These are phyloP conservation scores for Notodonta ziczac DNA, from an alignment of 2,888 invertebrate genomes.

Conservation along the genomic window DNA sequence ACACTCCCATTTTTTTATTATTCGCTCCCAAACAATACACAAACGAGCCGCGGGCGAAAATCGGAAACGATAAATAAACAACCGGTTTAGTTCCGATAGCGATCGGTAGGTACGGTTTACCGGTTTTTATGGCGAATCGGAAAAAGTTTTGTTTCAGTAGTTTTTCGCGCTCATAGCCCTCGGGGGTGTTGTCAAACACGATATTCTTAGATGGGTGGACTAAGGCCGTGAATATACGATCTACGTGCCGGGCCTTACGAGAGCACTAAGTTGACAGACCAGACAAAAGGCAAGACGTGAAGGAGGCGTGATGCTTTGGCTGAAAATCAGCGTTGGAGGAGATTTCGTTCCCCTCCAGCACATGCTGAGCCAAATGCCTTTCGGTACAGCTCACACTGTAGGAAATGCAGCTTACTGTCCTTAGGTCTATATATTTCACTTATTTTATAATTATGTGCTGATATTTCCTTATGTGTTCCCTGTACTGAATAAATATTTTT, in stretches of 20 bases:
- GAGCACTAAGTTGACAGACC: no score
- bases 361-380: no score
- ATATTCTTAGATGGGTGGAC: constrained; percentile 17
- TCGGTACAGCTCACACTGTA: no score
- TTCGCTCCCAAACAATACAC: constrained; percentile 19
- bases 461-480: no score
- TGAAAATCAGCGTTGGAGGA: no score
- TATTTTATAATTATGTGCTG: no score
- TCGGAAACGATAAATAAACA: constrained; percentile 39
- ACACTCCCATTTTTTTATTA: constrained; percentile 17
- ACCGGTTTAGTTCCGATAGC: constrained; percentile 28
- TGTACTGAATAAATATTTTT: no score
- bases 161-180: constrained; percentile 26
- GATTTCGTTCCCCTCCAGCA: no score
- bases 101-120: constrained; percentile 35
- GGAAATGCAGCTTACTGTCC: no score
- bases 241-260: not conserved
- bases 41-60: constrained; percentile 18
- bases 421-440: no score
- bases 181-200: constrained; percentile 34
- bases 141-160: constrained; percentile 34
- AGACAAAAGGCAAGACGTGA: no score
- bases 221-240: not conserved
- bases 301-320: no score
- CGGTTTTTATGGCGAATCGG: constrained; percentile 39